These are phyloP conservation scores for Calameuta idolon DNA, from an alignment of 2,888 invertebrate genomes.

Conservation along the genomic window DNA sequence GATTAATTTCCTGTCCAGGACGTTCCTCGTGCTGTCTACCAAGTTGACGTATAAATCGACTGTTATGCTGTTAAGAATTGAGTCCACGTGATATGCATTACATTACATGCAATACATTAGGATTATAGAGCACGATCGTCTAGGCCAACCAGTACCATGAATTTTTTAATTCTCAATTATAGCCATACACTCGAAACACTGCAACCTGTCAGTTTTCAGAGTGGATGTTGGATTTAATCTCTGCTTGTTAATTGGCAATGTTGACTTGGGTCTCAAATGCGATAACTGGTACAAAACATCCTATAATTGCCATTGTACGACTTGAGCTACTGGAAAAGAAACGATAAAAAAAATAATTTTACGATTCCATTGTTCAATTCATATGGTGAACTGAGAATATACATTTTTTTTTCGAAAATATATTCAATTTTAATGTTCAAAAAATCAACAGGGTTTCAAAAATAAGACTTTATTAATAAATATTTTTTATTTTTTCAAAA, in stretches of 20 bases:
- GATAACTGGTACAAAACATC: background rate
- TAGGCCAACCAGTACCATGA: background rate
- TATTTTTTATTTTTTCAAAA: background rate
- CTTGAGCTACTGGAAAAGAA: background rate
- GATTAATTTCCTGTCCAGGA: conserved; percentile 22
- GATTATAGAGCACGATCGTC: background rate
- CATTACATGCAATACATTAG: background rate
- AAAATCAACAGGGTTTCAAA: background rate
- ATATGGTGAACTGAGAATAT: background rate
- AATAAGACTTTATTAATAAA: background rate
- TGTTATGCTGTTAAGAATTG: background rate
- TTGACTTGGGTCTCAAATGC: background rate
- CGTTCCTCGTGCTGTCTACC: background rate
- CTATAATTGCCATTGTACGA: background rate
- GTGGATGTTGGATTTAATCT: background rate
- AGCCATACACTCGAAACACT: background rate
- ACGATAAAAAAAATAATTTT: background rate
- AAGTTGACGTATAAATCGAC: background rate
- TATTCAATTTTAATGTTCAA: background rate
- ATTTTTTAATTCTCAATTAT: background rate
- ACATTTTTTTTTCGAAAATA: background rate
- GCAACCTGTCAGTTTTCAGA: background rate
- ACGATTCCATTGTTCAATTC: background rate
- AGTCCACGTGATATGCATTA: background rate
- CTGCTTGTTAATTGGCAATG: background rate